phyloP scores from a whole-genome alignment of 2,113 vertebrate species.

The Falcunculus frontatus region DNA sequence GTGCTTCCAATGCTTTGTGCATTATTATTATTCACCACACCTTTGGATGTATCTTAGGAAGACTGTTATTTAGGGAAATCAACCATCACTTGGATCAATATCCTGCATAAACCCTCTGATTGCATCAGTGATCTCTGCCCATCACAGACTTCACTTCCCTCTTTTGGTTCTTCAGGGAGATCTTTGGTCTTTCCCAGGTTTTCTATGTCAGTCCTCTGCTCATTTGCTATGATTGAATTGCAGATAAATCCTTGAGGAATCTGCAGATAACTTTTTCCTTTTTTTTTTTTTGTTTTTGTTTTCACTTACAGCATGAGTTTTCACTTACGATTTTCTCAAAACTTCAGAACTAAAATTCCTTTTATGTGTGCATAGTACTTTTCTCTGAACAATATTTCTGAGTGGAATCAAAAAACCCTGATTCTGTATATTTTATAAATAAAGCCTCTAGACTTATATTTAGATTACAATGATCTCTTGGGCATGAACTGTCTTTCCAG shows the following conservation, averaged over 20 bases:
- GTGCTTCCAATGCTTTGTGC: not conserved
- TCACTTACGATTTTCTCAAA: not conserved
- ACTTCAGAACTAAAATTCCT: not conserved
- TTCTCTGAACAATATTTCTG: not conserved
- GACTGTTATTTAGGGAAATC: not conserved
- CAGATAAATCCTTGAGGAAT: not conserved
- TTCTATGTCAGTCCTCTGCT: not conserved
- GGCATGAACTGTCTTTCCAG: slow-evolving; percentile 10
- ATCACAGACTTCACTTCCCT: not conserved
- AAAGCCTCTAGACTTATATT: slow-evolving; percentile 28
- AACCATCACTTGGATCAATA: not conserved
- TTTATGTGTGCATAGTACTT: not conserved
- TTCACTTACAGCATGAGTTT: not conserved
- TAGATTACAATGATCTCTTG: slow-evolving; percentile 52
- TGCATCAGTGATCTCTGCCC: not conserved
- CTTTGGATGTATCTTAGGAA: not conserved
- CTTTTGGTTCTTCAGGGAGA: not conserved
- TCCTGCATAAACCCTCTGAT: not conserved
- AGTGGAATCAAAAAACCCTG: not conserved
- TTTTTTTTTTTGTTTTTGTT: not conserved
- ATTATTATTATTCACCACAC: not conserved
- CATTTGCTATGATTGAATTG: not conserved
- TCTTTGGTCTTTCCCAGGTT: not conserved
- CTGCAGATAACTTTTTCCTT: not conserved
- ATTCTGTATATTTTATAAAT: slow-evolving; percentile 38